A percentile compares a stretch with the other conserved stretches of the same genome.
phyloP scores from a whole-genome alignment of 1,140 invertebrate genomes.

The Drosophila obscura region DNA sequence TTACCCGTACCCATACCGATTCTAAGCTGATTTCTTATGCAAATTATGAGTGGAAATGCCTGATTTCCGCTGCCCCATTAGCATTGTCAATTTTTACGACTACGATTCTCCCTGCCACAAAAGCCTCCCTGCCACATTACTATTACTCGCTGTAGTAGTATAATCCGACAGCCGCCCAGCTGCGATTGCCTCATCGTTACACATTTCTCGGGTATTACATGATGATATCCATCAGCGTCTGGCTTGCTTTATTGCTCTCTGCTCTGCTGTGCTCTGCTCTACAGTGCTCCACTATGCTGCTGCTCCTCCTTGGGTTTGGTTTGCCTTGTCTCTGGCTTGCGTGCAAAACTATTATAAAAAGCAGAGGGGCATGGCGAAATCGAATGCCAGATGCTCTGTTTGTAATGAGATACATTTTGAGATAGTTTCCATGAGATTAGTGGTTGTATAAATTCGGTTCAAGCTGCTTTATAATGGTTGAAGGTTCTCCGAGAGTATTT shows the following conservation, averaged over 20 bases:
- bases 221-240: conserved; percentile 64
- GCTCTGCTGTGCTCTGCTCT: conserved; percentile 5
- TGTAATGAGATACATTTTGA: conserved; percentile 30
- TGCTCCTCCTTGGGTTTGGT: background rate
- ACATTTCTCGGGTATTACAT: conserved; percentile 78
- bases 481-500: background rate
- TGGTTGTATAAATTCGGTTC: conserved; percentile 20
- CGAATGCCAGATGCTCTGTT: conserved; percentile 52
- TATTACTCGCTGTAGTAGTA: background rate
- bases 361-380: conserved; percentile 19
- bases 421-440: conserved; percentile 37
- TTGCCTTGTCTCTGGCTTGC: conserved; percentile 19
- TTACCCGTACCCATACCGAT: conserved; percentile 7
- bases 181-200: conserved; percentile 69
- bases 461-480: conserved; percentile 41
- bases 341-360: conserved; percentile 50
- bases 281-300: conserved; percentile 2
- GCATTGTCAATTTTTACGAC: conserved; percentile 74
- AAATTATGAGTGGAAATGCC: conserved; percentile 64
- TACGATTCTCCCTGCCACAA: conserved; percentile 23
- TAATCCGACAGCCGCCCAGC: conserved; percentile 18
- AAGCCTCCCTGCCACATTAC: conserved; percentile 7
- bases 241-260: conserved; percentile 7
- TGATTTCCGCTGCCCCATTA: conserved; percentile 67
- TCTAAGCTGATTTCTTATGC: conserved; percentile 61